Conservation (phyloP, 1,140 invertebrate species). For the Oreohelix idahoensis region DNA sequence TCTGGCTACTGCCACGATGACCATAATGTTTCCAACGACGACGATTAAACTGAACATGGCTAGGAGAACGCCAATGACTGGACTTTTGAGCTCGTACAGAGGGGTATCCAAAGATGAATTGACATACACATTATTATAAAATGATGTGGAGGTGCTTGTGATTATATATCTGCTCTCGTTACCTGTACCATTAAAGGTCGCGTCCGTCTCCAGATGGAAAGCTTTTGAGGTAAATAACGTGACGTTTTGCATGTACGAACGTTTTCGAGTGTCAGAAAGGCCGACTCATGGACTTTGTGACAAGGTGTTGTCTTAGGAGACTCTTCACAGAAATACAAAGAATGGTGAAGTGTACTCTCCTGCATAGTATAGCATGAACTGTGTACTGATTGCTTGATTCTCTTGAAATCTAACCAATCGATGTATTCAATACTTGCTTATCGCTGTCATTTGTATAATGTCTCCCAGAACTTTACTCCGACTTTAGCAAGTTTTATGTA, state of each 20-base stretch:
- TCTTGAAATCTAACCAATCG: too few species aligned
- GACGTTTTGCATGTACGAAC: constrained; percentile 27
- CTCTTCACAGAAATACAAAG: not conserved
- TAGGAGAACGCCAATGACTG: constrained; percentile 59
- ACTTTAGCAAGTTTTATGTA: too few species aligned
- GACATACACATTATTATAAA: constrained; percentile 10
- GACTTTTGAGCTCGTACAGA: constrained; percentile 50
- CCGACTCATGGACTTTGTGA: not conserved
- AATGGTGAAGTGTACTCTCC: not conserved
- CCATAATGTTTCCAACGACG: constrained; percentile 90
- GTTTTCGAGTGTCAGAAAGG: not conserved
- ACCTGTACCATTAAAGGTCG: not conserved
- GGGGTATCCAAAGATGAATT: constrained; percentile 27
- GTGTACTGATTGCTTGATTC: too few species aligned
- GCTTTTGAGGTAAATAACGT: not conserved
- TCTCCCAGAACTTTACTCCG: too few species aligned
- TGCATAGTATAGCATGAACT: not conserved
- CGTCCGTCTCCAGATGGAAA: not conserved
- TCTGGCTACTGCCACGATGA: constrained; percentile 95
- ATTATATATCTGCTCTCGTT: not conserved
- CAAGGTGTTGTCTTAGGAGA: not conserved
- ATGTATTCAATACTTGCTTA: too few species aligned
- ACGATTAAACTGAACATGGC: constrained; percentile 84
- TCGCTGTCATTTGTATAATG: too few species aligned
- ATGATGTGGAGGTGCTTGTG: not conserved